A percentile compares a stretch with the other conserved stretches of the same genome.
Evolutionary conservation across 2,797 vertebrate species (phyloP).

Genomic region (Moxostoma hubbsi): DNA sequence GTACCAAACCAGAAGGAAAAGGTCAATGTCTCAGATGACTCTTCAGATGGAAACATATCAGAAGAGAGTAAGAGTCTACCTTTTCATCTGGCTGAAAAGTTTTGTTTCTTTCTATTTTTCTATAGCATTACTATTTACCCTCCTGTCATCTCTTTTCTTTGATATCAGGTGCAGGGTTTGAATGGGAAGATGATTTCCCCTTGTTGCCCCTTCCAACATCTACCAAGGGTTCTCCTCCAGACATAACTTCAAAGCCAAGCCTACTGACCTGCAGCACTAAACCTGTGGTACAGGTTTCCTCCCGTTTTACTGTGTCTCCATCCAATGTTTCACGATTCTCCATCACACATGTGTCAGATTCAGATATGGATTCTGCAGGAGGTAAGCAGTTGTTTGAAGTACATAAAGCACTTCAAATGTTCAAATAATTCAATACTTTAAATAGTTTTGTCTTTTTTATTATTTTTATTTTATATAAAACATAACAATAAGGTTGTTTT

Average conservation of each 20-base stretch:
- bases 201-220: slow-evolving; percentile 80
- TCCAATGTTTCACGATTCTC: slow-evolving; percentile 89
- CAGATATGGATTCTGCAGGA: slow-evolving; percentile 83
- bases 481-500: too few relatives aligned
- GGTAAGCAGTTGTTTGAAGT: slow-evolving; percentile 70
- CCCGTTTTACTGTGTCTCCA: slow-evolving; percentile 92
- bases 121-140: background rate
- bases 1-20: slow-evolving; percentile 64
- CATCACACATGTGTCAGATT: slow-evolving; percentile 94
- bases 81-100: background rate
- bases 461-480: too few relatives aligned
- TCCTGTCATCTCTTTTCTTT: slow-evolving; percentile 7
- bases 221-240: slow-evolving; percentile 62
- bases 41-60: slow-evolving; percentile 77
- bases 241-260: slow-evolving; percentile 52
- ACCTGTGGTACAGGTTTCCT: slow-evolving; percentile 70
- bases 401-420: too few relatives aligned
- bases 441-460: too few relatives aligned
- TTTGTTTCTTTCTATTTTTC: background rate
- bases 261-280: slow-evolving; percentile 65
- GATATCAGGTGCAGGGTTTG: slow-evolving; percentile 78
- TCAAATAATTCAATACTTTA: too few relatives aligned
- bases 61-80: slow-evolving; percentile 83
- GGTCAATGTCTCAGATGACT: slow-evolving; percentile 70
- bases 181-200: slow-evolving; percentile 88